phyloP scores from a whole-genome alignment of 2,888 invertebrate genomes.

The Alviniconcha strummeri region DNA sequence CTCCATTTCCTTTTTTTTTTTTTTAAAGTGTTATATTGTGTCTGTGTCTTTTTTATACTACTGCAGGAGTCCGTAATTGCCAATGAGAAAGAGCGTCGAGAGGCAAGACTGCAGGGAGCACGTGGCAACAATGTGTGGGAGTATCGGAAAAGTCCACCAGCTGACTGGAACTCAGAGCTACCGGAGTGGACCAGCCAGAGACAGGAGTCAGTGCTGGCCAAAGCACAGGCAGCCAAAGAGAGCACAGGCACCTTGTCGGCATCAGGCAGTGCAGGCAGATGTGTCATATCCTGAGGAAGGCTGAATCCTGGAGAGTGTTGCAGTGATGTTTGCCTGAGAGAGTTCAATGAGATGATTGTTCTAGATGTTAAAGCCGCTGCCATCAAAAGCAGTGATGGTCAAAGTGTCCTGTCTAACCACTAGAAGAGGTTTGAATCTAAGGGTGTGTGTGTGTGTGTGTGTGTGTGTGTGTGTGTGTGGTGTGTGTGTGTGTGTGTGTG shows the following conservation, averaged over 20 bases:
- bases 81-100: slow-evolving; percentile 82
- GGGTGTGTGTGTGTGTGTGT: no score
- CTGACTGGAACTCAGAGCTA: slow-evolving; percentile 87
- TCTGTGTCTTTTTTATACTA: neutral
- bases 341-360: neutral
- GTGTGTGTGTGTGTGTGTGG: no score
- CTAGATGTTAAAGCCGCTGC: no score
- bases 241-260: slow-evolving; percentile 20
- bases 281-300: slow-evolving; percentile 32
- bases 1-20: no score
- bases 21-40: neutral
- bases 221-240: slow-evolving; percentile 21
- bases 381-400: no score
- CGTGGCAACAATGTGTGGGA: slow-evolving; percentile 87
- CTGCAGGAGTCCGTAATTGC: slow-evolving; percentile 76
- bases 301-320: neutral
- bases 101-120: slow-evolving; percentile 81
- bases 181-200: slow-evolving; percentile 78
- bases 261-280: slow-evolving; percentile 14
- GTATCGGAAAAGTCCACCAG: slow-evolving; percentile 83
- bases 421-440: no score
- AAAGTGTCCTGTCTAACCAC: no score
- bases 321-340: neutral
- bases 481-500: no score
- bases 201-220: slow-evolving; percentile 18